Evolutionary conservation across 2,797 vertebrate genomes (phyloP).

Genomic region (Pteronotus mesoamericanus): DNA sequence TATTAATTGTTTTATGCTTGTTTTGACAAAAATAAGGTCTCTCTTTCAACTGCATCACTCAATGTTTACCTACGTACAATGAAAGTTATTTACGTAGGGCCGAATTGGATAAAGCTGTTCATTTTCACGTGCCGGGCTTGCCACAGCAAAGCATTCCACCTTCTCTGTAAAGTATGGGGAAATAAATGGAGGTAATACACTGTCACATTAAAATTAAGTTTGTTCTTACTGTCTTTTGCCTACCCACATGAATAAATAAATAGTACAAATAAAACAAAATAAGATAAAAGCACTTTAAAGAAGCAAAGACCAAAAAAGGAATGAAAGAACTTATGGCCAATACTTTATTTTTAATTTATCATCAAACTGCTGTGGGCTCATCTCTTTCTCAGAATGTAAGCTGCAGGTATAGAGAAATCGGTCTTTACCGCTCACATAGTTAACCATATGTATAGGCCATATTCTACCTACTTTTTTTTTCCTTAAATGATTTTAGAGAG

Average conservation of each 20-base stretch:
- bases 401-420: background rate
- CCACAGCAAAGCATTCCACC: slow-evolving; percentile 24
- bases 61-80: background rate
- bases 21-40: background rate
- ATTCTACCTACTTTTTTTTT: background rate
- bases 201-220: slow-evolving; percentile 47
- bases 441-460: background rate
- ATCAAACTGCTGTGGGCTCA: background rate
- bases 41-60: background rate
- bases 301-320: background rate
- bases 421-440: background rate
- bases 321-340: background rate
- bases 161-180: background rate
- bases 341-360: background rate
- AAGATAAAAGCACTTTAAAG: background rate
- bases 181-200: background rate
- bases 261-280: background rate
- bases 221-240: background rate
- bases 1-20: background rate
- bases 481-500: too few species aligned
- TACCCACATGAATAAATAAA: background rate
- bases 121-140: background rate
- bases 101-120: background rate
- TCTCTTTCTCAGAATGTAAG: background rate
- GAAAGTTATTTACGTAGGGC: background rate